Conservation (phyloP, 2,888 invertebrate genomes). For the Eupithecia tripunctaria region DNA sequence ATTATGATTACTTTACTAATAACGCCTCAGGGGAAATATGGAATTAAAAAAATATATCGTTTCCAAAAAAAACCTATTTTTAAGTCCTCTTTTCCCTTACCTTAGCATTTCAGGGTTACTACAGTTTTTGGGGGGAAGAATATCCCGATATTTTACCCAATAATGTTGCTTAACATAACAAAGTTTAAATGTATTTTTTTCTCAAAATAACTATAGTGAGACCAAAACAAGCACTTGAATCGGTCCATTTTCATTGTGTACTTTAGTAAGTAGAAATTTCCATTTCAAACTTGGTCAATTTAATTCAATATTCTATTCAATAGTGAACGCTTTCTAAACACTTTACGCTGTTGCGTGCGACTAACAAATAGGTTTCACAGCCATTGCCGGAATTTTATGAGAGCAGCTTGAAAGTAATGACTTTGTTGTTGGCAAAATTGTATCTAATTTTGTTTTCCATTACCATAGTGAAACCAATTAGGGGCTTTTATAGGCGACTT, state of each 20-base stretch:
- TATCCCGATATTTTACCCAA: too few species aligned
- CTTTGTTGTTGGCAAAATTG: slow-evolving; percentile 47
- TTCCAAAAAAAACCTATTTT: too few species aligned
- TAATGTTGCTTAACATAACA: background rate
- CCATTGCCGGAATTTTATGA: slow-evolving; percentile 65
- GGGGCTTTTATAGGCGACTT: slow-evolving; percentile 20
- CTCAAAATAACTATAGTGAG: background rate
- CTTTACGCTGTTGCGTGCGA: slow-evolving; percentile 53
- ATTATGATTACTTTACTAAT: too few species aligned
- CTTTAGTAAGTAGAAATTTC: background rate
- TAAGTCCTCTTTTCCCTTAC: too few species aligned
- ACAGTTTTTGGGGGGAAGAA: too few species aligned
- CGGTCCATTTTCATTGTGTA: background rate
- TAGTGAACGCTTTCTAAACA: slow-evolving; percentile 16
- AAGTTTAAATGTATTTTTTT: background rate
- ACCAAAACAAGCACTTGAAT: background rate
- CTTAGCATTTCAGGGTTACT: too few species aligned
- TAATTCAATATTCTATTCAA: slow-evolving; percentile 9
- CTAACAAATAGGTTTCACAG: slow-evolving; percentile 64
- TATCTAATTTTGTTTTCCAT: slow-evolving; percentile 35
- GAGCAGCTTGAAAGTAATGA: slow-evolving; percentile 62
- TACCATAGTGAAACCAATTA: slow-evolving; percentile 26
- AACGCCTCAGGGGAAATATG: too few species aligned
- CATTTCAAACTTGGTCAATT: slow-evolving; percentile 6
- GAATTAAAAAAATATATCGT: too few species aligned